A percentile compares a stretch with the other conserved stretches of the same genome.
These are phyloP conservation scores for Leiothrix lutea DNA, from an alignment of 2,113 vertebrate genomes.

Conservation along the genomic window DNA sequence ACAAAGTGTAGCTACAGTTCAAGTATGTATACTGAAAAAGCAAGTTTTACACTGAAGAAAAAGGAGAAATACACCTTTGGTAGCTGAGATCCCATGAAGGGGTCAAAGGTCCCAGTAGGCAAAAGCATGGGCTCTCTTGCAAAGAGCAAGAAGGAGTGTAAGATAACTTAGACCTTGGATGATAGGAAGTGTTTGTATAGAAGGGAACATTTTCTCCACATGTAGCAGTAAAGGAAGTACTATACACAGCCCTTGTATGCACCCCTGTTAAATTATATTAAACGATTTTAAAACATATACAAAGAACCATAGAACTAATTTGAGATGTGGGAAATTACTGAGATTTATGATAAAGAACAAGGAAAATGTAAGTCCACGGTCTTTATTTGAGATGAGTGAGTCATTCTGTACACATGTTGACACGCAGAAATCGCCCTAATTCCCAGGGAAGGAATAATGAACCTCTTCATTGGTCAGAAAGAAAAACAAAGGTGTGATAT, in stretches of 20 bases:
- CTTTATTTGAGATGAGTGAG: background rate
- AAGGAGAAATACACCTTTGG: background rate
- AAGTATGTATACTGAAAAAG: background rate
- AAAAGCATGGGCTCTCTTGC: background rate
- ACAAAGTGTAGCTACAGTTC: background rate
- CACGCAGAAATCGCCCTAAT: background rate
- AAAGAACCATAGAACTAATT: background rate
- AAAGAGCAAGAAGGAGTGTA: background rate
- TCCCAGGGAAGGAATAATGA: background rate
- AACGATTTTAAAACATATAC: background rate
- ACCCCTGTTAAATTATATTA: background rate
- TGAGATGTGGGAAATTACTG: background rate
- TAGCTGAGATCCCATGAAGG: background rate
- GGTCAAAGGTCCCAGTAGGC: background rate
- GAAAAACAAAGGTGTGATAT: background rate
- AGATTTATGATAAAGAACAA: background rate
- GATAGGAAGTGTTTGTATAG: background rate
- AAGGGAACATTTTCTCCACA: background rate
- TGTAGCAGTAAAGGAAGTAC: background rate
- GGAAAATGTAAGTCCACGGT: background rate
- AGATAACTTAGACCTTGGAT: background rate
- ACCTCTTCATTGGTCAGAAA: background rate
- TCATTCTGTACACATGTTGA: background rate
- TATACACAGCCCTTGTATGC: background rate
- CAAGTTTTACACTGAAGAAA: background rate